Conservation (phyloP, 2,888 invertebrate species). For the Halictus ligatus region DNA sequence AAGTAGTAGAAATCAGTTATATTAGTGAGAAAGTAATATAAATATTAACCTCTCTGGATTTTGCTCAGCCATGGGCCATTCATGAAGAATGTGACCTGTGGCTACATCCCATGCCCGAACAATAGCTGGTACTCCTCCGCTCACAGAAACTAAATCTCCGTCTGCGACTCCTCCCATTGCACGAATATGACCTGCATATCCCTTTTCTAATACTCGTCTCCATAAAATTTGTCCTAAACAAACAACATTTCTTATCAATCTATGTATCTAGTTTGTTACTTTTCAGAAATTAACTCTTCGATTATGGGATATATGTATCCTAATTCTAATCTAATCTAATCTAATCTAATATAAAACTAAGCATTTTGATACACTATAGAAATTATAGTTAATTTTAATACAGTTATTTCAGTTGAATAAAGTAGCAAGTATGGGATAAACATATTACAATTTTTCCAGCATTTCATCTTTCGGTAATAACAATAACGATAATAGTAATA, state of each 20-base stretch:
- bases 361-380: no score
- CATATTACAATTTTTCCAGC: background rate
- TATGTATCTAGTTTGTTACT: background rate
- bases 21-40: background rate
- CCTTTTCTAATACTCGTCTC: constrained; percentile 92
- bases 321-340: no score
- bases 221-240: constrained; percentile 90
- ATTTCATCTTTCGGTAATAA: background rate
- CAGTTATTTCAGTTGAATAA: background rate
- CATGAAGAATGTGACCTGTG: constrained; percentile 90
- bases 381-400: background rate
- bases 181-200: constrained; percentile 88
- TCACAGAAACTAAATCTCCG: constrained; percentile 90
- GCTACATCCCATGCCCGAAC: constrained; percentile 92
- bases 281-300: background rate
- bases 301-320: background rate
- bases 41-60: constrained; percentile 79
- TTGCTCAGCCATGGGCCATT: constrained; percentile 87
- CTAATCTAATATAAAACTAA: no score
- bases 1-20: background rate
- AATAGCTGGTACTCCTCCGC: constrained; percentile 90
- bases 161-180: constrained; percentile 87
- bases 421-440: no score
- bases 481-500: no score
- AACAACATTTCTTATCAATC: background rate